These are phyloP conservation scores for Athetis lepigone DNA, from an alignment of 2,888 invertebrate species.

Conservation along the genomic window DNA sequence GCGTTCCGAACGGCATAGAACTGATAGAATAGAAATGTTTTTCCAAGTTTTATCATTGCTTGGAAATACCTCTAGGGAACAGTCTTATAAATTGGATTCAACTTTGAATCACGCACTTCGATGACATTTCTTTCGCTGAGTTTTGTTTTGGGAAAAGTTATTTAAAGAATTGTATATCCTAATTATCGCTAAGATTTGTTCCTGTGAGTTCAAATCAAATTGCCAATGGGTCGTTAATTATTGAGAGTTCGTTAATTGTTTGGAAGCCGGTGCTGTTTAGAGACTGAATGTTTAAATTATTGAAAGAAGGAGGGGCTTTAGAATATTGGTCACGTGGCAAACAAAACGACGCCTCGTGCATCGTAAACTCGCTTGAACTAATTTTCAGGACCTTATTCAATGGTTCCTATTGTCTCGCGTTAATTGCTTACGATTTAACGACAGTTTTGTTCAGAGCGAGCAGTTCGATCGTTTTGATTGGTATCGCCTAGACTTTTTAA, in stretches of 20 bases:
- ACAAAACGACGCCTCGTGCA: conserved; percentile 69
- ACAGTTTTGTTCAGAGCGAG: conserved; percentile 27
- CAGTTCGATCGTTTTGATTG: conserved; percentile 10
- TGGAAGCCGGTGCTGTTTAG: conserved; percentile 75
- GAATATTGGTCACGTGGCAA: conserved; percentile 76
- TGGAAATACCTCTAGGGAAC: conserved; percentile 85
- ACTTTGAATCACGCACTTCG: conserved; percentile 83
- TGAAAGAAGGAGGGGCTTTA: conserved; percentile 76
- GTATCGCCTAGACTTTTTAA: background rate
- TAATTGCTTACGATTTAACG: conserved; percentile 60
- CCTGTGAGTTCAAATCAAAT: conserved; percentile 62
- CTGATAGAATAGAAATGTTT: conserved; percentile 77
- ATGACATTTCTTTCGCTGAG: conserved; percentile 66
- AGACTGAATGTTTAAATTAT: conserved; percentile 80
- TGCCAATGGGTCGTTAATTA: conserved; percentile 71
- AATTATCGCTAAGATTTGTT: conserved; percentile 47
- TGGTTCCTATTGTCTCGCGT: conserved; percentile 67
- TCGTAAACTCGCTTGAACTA: conserved; percentile 68
- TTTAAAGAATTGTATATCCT: conserved; percentile 55
- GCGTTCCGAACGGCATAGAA: conserved; percentile 45
- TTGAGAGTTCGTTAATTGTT: conserved; percentile 80
- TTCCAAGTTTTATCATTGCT: conserved; percentile 86
- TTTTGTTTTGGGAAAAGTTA: conserved; percentile 63
- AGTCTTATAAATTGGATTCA: conserved; percentile 88
- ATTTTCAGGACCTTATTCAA: conserved; percentile 68